Percentiles rank a stretch among this genome's conserved stretches.
These are phyloP conservation scores for Anhinga anhinga DNA, from an alignment of 2,113 vertebrate genomes.

Conservation along the genomic window DNA sequence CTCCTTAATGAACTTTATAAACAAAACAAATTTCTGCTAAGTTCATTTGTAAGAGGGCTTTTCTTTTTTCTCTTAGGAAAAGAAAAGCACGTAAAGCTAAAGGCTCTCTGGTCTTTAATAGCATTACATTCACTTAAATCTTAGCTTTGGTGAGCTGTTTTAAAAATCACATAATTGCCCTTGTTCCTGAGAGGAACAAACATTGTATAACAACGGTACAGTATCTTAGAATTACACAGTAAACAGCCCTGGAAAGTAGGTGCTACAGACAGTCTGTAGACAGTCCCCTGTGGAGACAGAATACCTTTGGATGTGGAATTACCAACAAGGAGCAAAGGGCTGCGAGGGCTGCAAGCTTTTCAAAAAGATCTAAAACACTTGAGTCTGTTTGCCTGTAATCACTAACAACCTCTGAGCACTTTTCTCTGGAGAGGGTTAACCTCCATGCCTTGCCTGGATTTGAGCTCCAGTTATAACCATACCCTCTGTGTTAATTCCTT, in stretches of 20 bases:
- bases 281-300: not conserved
- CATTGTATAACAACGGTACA: not conserved
- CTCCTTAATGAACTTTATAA: constrained; percentile 55
- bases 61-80: not conserved
- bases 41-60: not conserved
- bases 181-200: constrained; percentile 34
- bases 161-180: constrained; percentile 44
- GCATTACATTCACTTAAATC: constrained; percentile 55
- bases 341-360: not conserved
- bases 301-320: not conserved
- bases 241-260: not conserved
- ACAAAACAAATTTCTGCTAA: constrained; percentile 60
- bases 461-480: not conserved
- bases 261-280: not conserved
- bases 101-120: constrained; percentile 48
- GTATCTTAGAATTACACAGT: not conserved
- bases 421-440: not conserved
- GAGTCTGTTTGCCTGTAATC: not conserved
- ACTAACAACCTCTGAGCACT: not conserved
- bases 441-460: not conserved
- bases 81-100: constrained; percentile 11
- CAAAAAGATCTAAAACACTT: not conserved
- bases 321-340: not conserved
- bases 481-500: not conserved
- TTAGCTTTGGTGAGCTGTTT: constrained; percentile 45